Base-by-base conservation (phyloP, 30 jellyfish, hydroid and myxozoan species). In the Hydractinia echinata region DNA sequence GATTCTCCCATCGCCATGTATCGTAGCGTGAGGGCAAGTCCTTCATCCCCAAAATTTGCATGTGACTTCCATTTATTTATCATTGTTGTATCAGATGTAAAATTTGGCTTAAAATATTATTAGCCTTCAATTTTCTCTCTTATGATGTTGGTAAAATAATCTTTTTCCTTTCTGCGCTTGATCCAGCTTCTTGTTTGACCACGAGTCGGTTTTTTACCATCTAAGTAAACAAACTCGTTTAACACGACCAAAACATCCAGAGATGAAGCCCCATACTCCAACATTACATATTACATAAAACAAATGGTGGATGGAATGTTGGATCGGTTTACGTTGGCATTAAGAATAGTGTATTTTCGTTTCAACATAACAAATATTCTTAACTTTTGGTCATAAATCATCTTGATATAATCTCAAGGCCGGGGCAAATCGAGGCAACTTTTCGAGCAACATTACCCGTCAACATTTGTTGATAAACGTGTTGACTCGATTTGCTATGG, bases 151-250 rank as follows among this genome's bases (percentile, higher is more conserved):
- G 53, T 61, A 71, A 68, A 50, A 54, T 53, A 82, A 51, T 86
- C 87, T 54, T 71, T 82, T 62, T 19, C 76, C 76, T 50, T 51
- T 53, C 88, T 52, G 53, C 74, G 20, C 61, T 66, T 82, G 19
- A 82, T 69, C 87, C 90, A 73, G 15, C 73, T 16, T 71, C 90
- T 81, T 62, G 77, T 70, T 20, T 71, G 53, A 10, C 87, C 81
- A 53, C 90, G 69, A 10, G 15, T 16, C 13, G 1, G 79, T 30
- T 68, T 68, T 11, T 1, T 49, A 30, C 3, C 79, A 68, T 68
- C 79, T 11, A 49, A 68, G 53, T 68, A 2, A 16, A 68, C 79
- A 0, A 68, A 19, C 51, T 67, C 78, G 19, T 19, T 67, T 19
- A 67, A 67, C 11, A 67, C 49, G n/a, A 58, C n/a, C 10, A 58